These are phyloP conservation scores for Leptobrachium ailaonicum DNA, from an alignment of 2,113 vertebrate genomes.

Conservation along the genomic window DNA sequence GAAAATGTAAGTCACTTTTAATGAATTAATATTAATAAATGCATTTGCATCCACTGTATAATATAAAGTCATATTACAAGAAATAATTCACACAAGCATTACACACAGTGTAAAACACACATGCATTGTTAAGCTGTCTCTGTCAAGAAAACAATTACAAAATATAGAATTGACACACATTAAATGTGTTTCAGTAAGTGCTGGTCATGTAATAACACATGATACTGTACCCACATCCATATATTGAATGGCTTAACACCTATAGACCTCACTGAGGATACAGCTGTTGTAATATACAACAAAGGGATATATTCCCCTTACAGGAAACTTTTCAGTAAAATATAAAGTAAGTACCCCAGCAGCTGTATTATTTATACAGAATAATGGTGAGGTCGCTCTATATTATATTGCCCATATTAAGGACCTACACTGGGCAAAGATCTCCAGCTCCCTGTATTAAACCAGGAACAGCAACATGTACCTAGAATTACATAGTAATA, in stretches of 20 bases:
- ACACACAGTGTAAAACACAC: background rate
- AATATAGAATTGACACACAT: background rate
- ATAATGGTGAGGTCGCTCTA: no score
- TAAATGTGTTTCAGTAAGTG: background rate
- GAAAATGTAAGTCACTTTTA: no score
- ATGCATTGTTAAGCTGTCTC: background rate
- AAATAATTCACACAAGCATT: background rate
- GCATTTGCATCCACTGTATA: no score
- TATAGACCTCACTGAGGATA: background rate
- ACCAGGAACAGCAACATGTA: no score
- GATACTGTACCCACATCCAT: background rate
- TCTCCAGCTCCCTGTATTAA: no score
- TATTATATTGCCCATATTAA: background rate
- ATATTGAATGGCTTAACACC: background rate
- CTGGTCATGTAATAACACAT: background rate
- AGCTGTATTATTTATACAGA: no score
- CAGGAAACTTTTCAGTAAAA: no score
- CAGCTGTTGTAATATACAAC: background rate
- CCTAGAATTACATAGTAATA: background rate
- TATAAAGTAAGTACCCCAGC: no score
- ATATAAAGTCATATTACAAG: no score
- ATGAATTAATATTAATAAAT: no score
- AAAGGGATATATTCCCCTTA: background rate
- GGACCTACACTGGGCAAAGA: no score
- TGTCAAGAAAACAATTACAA: background rate